Evolutionary conservation across 2,113 vertebrate species (phyloP).

Genomic region (Donacobius atricapilla): DNA sequence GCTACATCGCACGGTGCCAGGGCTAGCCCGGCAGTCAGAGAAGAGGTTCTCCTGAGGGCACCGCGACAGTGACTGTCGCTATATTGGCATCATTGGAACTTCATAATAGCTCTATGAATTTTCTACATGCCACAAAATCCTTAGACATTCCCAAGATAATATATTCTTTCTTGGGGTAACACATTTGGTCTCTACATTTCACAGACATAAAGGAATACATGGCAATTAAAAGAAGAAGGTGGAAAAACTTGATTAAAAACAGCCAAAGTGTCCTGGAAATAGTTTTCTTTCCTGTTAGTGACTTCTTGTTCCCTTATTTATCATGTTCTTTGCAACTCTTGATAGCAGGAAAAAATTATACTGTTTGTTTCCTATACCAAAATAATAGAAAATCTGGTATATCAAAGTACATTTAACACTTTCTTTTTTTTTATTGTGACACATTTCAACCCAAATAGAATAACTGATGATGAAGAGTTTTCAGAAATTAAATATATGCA

Average conservation of each 20-base stretch:
- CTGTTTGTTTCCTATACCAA: neutral
- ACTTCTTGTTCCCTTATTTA: neutral
- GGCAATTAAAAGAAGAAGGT: fast-evolving
- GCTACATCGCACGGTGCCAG: too few relatives aligned
- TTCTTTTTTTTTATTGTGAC: neutral
- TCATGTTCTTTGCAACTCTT: neutral
- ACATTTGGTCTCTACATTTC: neutral
- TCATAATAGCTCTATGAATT: neutral
- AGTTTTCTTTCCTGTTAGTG: neutral
- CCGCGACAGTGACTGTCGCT: neutral
- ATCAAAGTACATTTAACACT: neutral
- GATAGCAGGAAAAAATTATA: neutral
- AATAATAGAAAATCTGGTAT: neutral
- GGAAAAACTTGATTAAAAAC: neutral
- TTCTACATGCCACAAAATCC: neutral
- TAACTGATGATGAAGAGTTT: neutral
- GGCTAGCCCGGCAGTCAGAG: too few relatives aligned
- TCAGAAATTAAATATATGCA: neutral
- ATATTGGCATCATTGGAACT: neutral
- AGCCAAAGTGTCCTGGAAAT: neutral
- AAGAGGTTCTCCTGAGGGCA: too few relatives aligned
- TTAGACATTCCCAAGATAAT: neutral
- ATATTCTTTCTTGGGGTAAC: neutral
- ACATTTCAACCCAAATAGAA: neutral
- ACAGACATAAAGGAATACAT: neutral